Evolutionary conservation across 1,140 invertebrate genomes (phyloP).

Genomic region (Drosophila sproati): DNA sequence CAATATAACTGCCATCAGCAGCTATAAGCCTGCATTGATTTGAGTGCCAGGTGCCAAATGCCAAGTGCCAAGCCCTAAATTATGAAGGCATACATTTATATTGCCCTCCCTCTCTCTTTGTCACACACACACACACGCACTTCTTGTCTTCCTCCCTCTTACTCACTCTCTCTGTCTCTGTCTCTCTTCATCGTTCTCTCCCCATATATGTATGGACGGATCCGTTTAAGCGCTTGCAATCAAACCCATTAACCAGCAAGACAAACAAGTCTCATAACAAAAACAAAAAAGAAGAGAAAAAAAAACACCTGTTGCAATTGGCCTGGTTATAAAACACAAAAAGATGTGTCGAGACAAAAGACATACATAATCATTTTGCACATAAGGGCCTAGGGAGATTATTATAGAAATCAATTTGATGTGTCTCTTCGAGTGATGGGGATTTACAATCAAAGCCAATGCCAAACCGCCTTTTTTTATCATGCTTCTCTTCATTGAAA

Average conservation of each 20-base stretch:
- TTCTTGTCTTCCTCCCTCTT: not conserved
- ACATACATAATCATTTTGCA: conserved; percentile 1
- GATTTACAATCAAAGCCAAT: too few species aligned
- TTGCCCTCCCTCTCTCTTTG: not conserved
- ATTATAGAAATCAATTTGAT: not conserved
- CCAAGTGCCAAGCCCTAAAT: conserved; percentile 15
- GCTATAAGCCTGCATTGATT: conserved; percentile 12
- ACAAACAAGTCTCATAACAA: conserved; percentile 14
- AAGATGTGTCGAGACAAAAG: conserved; percentile 2
- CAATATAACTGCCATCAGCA: not conserved
- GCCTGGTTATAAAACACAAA: conserved; percentile 9
- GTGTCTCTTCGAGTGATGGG: too few species aligned
- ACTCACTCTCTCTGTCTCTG: not conserved
- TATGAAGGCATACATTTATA: not conserved
- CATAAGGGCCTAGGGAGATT: not conserved
- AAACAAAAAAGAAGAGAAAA: not conserved
- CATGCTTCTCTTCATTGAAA: too few species aligned
- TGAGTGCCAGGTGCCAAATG: conserved; percentile 6
- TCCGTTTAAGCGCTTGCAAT: not conserved
- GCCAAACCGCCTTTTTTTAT: too few species aligned
- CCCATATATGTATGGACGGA: not conserved
- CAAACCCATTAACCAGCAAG: conserved; percentile 13
- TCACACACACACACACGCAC: too few species aligned
- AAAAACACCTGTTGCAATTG: conserved; percentile 21
- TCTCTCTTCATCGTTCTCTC: not conserved